Evolutionary conservation across 2,113 vertebrate genomes (phyloP).

Genomic region (Bungarus multicinctus): DNA sequence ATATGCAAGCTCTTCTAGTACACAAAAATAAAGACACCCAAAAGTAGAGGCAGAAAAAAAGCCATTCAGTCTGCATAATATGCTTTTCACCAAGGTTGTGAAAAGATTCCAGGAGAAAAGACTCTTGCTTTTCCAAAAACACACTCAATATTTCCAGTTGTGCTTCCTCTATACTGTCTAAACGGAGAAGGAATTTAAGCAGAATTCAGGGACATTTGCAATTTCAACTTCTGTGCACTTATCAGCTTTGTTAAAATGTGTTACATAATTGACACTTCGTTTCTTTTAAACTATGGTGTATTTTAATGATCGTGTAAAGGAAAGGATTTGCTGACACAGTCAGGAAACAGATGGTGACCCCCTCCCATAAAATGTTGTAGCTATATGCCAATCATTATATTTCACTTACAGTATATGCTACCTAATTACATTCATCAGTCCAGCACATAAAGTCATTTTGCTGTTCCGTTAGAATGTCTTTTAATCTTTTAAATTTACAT

Average conservation of each 20-base stretch:
- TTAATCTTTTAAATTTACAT: conserved; percentile 47
- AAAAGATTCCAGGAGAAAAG: not conserved
- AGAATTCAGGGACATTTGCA: conserved; percentile 72
- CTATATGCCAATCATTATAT: conserved; percentile 80
- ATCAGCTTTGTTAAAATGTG: conserved; percentile 78
- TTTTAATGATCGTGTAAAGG: conserved; percentile 73
- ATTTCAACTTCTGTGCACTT: conserved; percentile 72
- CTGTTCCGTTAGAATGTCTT: conserved; percentile 62
- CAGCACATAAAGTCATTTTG: conserved; percentile 76
- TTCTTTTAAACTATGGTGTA: conserved; percentile 80
- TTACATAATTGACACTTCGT: conserved; percentile 82
- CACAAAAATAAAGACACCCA: not conserved
- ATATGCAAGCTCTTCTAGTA: not conserved
- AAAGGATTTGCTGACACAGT: conserved; percentile 79
- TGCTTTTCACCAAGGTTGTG: not conserved
- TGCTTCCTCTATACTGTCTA: not conserved
- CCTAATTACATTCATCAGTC: conserved; percentile 77
- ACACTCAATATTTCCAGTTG: not conserved
- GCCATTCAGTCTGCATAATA: not conserved
- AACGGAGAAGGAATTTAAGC: conserved; percentile 41
- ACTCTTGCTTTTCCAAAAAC: not conserved
- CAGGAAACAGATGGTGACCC: conserved; percentile 82
- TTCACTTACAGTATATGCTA: conserved; percentile 72
- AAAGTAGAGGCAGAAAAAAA: not conserved
- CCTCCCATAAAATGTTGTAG: conserved; percentile 74